Conservation (phyloP, 2,797 vertebrate species). For the Cryptoblepharus egeriae region DNA sequence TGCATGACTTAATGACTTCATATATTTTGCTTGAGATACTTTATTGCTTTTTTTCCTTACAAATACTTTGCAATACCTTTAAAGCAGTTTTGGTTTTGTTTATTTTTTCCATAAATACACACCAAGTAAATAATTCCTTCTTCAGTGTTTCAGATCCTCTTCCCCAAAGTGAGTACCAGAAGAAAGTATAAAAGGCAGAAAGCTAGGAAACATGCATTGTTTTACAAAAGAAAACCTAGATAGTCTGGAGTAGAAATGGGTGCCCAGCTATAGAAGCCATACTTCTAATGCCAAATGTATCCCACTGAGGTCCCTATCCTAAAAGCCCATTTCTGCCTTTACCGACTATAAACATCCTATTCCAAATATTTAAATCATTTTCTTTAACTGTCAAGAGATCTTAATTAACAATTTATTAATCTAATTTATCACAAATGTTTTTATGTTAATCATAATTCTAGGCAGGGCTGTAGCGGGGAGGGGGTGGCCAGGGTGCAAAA, state of each 20-base stretch:
- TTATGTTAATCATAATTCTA: neutral
- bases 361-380: neutral
- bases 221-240: constrained; percentile 37
- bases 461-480: too few species aligned
- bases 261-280: constrained; percentile 7
- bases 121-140: neutral
- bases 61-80: neutral
- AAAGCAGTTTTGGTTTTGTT: neutral
- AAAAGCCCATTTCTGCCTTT: constrained; percentile 15
- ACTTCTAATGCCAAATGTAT: constrained; percentile 33
- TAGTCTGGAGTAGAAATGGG: constrained; percentile 14
- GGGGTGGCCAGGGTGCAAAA: too few species aligned
- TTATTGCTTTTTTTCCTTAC: neutral
- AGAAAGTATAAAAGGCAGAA: constrained; percentile 40
- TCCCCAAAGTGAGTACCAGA: constrained; percentile 39
- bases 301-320: constrained; percentile 2
- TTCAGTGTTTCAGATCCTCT: constrained; percentile 26
- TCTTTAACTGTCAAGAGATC: neutral
- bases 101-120: neutral
- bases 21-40: neutral
- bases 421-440: neutral
- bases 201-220: constrained; percentile 21
- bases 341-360: neutral
- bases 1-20: too few species aligned
- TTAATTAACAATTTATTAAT: neutral